Evolutionary conservation across 2,797 vertebrate species (phyloP), one percentile per base, ranked within the genome.

Genomic region (Platyrinchus mystaceus): DNA sequence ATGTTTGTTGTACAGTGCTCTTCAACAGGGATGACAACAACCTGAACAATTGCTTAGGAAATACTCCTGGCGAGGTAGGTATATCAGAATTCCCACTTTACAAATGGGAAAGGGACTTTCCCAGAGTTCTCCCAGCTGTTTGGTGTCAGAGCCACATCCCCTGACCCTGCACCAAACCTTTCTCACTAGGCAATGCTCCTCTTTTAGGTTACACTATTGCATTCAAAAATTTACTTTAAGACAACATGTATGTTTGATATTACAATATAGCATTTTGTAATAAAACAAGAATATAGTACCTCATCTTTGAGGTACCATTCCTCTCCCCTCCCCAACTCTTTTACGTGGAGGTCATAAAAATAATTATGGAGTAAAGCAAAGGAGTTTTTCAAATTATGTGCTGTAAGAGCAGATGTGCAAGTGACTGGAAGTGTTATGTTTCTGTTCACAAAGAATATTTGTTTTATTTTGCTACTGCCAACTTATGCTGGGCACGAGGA

Each of bases 21-120:
- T 66, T 83, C 34, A 78, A 60, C 10, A 59, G 64, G 83, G 44
- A 47, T 34, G 55, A 84, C 6, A 16, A 83, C 69, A 84, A 41
- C 66, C 63, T 50, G 26, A 84, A 91, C 22, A 26, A 32, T 34
- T 85, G 68, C 66, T 85, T 79, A 79, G 41, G 41, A 89, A 81
- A 59, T 64, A 52, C 32, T 86, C 67, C 87, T 64, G 68, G 78
- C 2, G 93, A 97, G 92, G 95, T 94, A 97, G 94, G 85, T 95
- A 9, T 76, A 75, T 75, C 74, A 59, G 71, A 66, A 67, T 63
- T 87, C 59, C 86, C 22, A 7, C 62, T 76, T 73, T 32, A 75
- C 39, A 91, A 69, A 92, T 3, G 44, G 78, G 62, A 52, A 62
- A 77, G 62, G 75, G 52, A 39, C 60, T 69, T 82, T 58, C 71